These are phyloP conservation scores for Aquatica leii DNA, from an alignment of 2,888 invertebrate species.

Conservation along the genomic window DNA sequence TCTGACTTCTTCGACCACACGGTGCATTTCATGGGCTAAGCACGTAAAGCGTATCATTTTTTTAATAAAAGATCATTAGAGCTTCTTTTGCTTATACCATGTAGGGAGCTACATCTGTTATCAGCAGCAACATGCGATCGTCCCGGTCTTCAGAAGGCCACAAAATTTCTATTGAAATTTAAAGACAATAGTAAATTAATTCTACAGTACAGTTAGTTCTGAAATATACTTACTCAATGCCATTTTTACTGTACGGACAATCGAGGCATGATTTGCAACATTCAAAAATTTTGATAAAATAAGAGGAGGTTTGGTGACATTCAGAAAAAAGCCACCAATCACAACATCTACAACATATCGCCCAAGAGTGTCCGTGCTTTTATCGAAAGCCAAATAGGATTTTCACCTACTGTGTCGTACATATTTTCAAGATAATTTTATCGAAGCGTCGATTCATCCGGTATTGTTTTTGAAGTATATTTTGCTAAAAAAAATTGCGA, in stretches of 20 bases:
- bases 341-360: constrained; percentile 43
- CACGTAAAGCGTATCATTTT: constrained; percentile 8
- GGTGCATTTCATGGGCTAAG: constrained; percentile 11
- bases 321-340: constrained; percentile 21
- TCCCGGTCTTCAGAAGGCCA: constrained; percentile 8
- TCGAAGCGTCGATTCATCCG: neutral
- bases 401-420: too few relatives aligned
- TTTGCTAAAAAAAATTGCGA: neutral
- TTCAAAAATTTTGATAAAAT: constrained; percentile 13
- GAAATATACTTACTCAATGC: too few relatives aligned
- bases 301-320: constrained; percentile 6
- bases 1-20: constrained; percentile 1
- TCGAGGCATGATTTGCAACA: constrained; percentile 6
- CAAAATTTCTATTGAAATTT: constrained; percentile 5
- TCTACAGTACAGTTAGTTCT: too few relatives aligned
- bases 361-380: constrained; percentile 32
- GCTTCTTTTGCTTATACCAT: constrained; percentile 6
- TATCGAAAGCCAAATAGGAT: constrained; percentile 39
- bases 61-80: constrained; percentile 9
- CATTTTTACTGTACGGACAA: neutral
- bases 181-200: neutral
- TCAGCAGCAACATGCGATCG: neutral
- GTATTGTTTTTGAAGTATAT: neutral
- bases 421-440: neutral
- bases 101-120: constrained; percentile 4